phyloP scores from a whole-genome alignment of 2,113 vertebrate genomes.

The Tychaedon coryphoeus region DNA sequence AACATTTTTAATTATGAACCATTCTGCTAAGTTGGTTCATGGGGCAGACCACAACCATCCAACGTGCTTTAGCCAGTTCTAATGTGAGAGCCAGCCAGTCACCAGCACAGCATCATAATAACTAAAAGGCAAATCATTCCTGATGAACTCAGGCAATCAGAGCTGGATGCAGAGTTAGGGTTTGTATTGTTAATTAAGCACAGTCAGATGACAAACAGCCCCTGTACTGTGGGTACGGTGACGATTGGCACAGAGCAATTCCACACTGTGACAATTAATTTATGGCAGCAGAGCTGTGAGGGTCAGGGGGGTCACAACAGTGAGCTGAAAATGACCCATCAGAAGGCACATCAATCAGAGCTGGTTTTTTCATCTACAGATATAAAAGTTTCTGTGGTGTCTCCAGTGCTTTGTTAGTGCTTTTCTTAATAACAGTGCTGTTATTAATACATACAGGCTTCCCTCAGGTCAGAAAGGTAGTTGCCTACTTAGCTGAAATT shows the following conservation, averaged over 20 bases:
- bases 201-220: background rate
- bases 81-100: background rate
- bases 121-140: background rate
- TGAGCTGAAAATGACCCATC: background rate
- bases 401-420: background rate
- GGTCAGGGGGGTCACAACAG: background rate
- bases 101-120: background rate
- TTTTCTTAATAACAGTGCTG: slow-evolving; percentile 9
- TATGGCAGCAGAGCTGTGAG: background rate
- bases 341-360: background rate
- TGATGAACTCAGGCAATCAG: background rate
- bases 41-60: background rate
- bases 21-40: background rate
- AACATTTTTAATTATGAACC: background rate
- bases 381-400: background rate
- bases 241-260: background rate
- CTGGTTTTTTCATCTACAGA: background rate
- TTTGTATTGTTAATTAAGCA: slow-evolving; percentile 1
- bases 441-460: slow-evolving; percentile 28
- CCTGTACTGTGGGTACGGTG: background rate
- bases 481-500: slow-evolving; percentile 52
- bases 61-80: background rate
- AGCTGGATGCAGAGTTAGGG: background rate
- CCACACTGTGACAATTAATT: background rate
- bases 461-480: slow-evolving; percentile 27